phyloP scores from a whole-genome alignment of 2,113 vertebrate genomes.

The Tetraodon nigroviridis region DNA sequence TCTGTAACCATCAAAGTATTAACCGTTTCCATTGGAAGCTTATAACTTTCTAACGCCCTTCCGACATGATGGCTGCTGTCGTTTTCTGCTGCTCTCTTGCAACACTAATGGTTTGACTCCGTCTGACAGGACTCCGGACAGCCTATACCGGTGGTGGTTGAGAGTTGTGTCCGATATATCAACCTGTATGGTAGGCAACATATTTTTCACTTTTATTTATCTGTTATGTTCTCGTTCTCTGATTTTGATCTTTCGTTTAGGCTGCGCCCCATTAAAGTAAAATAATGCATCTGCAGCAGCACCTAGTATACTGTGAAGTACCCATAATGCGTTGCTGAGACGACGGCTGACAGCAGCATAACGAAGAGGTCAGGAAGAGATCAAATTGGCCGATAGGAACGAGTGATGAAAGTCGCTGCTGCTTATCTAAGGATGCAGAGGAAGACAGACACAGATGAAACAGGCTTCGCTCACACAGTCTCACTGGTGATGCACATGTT shows the following conservation, averaged over 20 bases:
- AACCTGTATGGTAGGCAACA: conserved; percentile 88
- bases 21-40: no score
- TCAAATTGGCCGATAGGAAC: not conserved
- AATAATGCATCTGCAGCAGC: not conserved
- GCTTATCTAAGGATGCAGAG: not conserved
- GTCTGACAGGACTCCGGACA: conserved; percentile 83
- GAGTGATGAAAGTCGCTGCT: no score
- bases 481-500: no score
- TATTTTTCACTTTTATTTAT: no score
- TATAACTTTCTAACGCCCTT: conserved; percentile 5
- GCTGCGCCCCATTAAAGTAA: no score
- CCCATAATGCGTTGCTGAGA: not conserved
- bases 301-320: not conserved
- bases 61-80: conserved; percentile 7
- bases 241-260: no score
- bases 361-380: not conserved
- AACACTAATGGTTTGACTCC: conserved; percentile 20
- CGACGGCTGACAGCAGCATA: not conserved
- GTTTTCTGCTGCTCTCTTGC: not conserved
- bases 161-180: conserved; percentile 97
- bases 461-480: no score
- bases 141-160: conserved; percentile 93
- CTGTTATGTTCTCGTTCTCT: not conserved
- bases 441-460: no score
- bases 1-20: no score